Conservation (phyloP, 2,113 vertebrate species). For the Plecotus auritus region DNA sequence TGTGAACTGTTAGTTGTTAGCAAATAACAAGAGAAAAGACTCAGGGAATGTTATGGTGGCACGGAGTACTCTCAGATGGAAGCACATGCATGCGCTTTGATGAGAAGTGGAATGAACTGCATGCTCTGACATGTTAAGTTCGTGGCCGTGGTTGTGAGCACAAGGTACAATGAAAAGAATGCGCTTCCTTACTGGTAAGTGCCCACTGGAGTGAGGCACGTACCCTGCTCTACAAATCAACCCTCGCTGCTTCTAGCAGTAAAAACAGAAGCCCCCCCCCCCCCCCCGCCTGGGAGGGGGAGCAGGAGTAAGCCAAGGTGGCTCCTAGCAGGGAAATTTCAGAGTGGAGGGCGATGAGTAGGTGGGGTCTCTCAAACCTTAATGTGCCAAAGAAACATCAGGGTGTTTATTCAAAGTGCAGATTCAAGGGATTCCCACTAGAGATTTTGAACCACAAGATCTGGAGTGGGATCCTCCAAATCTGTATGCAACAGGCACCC, state of each 20-base stretch:
- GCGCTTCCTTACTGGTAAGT: not conserved
- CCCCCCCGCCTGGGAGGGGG: not conserved
- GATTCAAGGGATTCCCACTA: not conserved
- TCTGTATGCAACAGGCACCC: not conserved
- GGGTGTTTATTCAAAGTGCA: not conserved
- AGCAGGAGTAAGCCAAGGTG: not conserved
- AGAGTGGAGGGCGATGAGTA: not conserved
- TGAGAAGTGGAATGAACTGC: not conserved
- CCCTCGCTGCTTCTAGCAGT: not conserved
- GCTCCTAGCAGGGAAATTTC: not conserved
- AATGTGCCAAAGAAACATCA: not conserved
- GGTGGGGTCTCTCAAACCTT: not conserved
- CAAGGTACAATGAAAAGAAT: not conserved
- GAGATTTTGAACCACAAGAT: not conserved
- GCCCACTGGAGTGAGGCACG: not conserved
- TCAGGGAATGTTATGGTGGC: not conserved
- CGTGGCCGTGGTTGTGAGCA: too few relatives aligned
- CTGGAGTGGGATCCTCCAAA: not conserved
- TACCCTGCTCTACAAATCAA: not conserved
- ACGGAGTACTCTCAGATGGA: not conserved
- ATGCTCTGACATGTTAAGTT: not conserved
- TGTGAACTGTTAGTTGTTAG: not conserved
- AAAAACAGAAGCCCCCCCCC: too few relatives aligned
- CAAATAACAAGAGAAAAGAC: not conserved
- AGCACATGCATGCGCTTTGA: not conserved